Evolutionary conservation across 2,888 invertebrate genomes (phyloP), one percentile per base, ranked within the genome.

Genomic region (Drosophila austrosaltans): DNA sequence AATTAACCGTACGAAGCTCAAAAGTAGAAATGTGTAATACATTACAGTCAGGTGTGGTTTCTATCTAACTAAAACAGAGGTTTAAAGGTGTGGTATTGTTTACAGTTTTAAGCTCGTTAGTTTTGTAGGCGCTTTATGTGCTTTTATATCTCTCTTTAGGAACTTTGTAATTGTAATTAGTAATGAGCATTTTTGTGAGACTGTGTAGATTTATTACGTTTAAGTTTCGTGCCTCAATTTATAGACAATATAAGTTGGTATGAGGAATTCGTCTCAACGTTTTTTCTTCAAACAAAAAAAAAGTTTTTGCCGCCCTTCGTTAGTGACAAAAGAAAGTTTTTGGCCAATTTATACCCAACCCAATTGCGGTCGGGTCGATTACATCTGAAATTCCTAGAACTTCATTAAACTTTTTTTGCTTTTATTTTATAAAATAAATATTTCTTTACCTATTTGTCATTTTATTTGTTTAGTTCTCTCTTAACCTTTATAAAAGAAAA

Each of bases 61-160:
- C 20, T 2, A 36, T 1, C 57, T 39, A 57, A 36, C 57, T 57
- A 57, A 39, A 39, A 57, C 36, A 39, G 36, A 57, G 57, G 57
- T 57, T 57, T 57, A 39, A 57, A 57, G 57, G 57, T 57, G 39
- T 36, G 36, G 57, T 57, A 62, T 53, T 48, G 48, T 62, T 62
- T 48, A 62, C 36, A 62, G 53, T 62, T 44, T 62, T 39, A 57
- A 57, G 57, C 57, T 57, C 57, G 36, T 57, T 57, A 57, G 57
- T 57, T 16, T 16, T 39, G 57, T 48, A 32, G 22, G 28, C 53
- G 25, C 36, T 39, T n/a, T 53, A 39, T 59, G 10, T 65, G 40
- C 32, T 58, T 65, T 28, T 40, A 12, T 65, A 22, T 16, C 20
- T 59, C 20, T 59, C 12, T 39, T 22, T 32, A 12, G 57, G 36